phyloP scores from a whole-genome alignment of 2,888 invertebrate species.

The Drosophila meridiana region DNA sequence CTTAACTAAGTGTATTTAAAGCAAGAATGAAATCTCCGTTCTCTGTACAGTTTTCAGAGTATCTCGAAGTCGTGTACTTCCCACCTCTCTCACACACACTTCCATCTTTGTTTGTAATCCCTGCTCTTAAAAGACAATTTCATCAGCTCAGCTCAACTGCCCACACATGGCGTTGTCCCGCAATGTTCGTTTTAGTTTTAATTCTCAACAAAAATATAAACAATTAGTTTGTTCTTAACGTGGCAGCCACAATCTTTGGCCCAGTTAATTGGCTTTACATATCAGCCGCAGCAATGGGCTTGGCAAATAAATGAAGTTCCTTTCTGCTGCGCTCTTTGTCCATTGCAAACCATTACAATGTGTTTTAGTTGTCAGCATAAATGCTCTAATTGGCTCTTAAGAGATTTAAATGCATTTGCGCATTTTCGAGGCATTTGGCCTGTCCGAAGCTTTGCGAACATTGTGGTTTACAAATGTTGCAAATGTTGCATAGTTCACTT shows the following conservation, averaged over 20 bases:
- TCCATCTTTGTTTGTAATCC: neutral
- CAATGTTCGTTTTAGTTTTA: neutral
- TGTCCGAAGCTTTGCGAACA: neutral
- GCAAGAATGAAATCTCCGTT: too few relatives aligned
- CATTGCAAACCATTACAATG: neutral
- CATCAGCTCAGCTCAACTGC: neutral
- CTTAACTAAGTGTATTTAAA: too few relatives aligned
- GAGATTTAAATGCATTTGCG: neutral
- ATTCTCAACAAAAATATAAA: neutral
- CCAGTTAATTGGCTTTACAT: neutral
- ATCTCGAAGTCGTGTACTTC: neutral
- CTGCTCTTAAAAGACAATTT: neutral
- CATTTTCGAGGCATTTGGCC: neutral
- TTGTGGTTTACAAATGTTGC: conserved; percentile 13
- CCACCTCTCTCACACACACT: neutral
- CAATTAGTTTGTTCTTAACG: neutral
- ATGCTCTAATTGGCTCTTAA: neutral
- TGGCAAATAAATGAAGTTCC: neutral
- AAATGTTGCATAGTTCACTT: neutral
- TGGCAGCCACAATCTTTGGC: too few relatives aligned
- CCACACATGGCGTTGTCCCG: neutral
- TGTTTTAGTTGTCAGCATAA: neutral
- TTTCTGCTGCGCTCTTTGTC: neutral
- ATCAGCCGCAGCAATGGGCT: neutral
- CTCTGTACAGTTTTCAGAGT: too few relatives aligned